A percentile compares a stretch with the other conserved stretches of the same genome.
phyloP scores from a whole-genome alignment of 1,140 invertebrate species.

The Achroia grisella region DNA sequence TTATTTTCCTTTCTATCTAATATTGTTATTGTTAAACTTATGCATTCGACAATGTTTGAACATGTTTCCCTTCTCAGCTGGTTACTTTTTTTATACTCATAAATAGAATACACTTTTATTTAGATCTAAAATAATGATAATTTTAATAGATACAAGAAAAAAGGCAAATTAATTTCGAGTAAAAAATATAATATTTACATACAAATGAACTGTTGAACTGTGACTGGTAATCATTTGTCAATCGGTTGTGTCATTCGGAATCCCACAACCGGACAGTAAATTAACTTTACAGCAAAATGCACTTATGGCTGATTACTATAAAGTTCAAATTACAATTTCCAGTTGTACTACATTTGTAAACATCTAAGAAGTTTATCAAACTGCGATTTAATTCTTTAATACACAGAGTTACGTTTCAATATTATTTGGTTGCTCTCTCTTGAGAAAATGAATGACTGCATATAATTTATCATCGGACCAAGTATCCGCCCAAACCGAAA shows the following conservation, averaged over 20 bases:
- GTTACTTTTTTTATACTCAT: neutral
- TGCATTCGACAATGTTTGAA: constrained; percentile 1
- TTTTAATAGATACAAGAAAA: too few relatives aligned
- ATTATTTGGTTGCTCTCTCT: constrained; percentile 8
- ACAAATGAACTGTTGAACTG: constrained; percentile 60
- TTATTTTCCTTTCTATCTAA: constrained; percentile 53
- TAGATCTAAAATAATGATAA: too few relatives aligned
- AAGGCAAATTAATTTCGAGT: neutral
- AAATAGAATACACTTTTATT: too few relatives aligned
- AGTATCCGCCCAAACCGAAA: constrained; percentile 65
- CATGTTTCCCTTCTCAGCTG: constrained; percentile 13
- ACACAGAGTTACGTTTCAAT: constrained; percentile 17
- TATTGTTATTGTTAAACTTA: neutral
- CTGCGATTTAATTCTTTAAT: constrained; percentile 17
- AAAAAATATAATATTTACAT: constrained; percentile 42
- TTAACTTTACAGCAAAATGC: constrained; percentile 23
- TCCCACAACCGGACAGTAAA: constrained; percentile 25
- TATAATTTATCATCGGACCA: constrained; percentile 63
- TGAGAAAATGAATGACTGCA: constrained; percentile 47
- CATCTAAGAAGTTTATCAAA: neutral
- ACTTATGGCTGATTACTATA: constrained; percentile 8
- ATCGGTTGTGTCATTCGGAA: constrained; percentile 54
- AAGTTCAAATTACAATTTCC: constrained; percentile 29
- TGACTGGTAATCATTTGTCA: constrained; percentile 64
- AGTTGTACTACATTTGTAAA: constrained; percentile 10